Percentiles rank a stretch among this genome's conserved stretches.
phyloP scores from a whole-genome alignment of 2,113 vertebrate species.

The Sphyrna mokarran region DNA sequence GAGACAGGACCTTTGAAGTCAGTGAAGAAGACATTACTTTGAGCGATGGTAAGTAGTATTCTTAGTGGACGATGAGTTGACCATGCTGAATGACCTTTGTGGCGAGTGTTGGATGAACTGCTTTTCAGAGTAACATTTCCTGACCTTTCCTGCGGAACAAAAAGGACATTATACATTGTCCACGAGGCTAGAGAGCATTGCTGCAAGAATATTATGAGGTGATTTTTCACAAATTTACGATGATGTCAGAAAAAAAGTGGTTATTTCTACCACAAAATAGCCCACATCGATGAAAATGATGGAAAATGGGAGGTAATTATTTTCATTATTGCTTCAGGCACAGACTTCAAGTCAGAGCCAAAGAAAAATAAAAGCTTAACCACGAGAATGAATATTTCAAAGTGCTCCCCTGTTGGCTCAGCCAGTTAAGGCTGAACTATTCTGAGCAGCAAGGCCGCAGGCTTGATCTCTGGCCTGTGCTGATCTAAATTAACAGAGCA shows the following conservation, averaged over 20 bases:
- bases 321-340: not conserved
- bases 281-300: not conserved
- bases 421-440: not conserved
- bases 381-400: not conserved
- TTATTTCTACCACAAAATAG: conserved; percentile 13
- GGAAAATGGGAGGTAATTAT: conserved; percentile 26
- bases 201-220: not conserved
- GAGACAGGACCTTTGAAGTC: not conserved
- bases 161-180: not conserved
- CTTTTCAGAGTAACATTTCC: not conserved
- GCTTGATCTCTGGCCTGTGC: not conserved
- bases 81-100: not conserved
- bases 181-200: not conserved
- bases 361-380: not conserved
- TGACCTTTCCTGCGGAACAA: too few relatives aligned
- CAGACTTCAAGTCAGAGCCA: not conserved
- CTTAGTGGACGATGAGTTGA: not conserved
- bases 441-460: not conserved
- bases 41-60: not conserved
- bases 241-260: not conserved
- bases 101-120: not conserved
- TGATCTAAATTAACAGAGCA: not conserved
- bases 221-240: conserved; percentile 6
- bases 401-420: not conserved
- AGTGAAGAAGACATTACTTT: not conserved